A percentile compares a stretch with the other conserved stretches of the same genome.
Evolutionary conservation across 1,140 invertebrate species (phyloP).

Genomic region (Cyrtorhinus lividipennis): DNA sequence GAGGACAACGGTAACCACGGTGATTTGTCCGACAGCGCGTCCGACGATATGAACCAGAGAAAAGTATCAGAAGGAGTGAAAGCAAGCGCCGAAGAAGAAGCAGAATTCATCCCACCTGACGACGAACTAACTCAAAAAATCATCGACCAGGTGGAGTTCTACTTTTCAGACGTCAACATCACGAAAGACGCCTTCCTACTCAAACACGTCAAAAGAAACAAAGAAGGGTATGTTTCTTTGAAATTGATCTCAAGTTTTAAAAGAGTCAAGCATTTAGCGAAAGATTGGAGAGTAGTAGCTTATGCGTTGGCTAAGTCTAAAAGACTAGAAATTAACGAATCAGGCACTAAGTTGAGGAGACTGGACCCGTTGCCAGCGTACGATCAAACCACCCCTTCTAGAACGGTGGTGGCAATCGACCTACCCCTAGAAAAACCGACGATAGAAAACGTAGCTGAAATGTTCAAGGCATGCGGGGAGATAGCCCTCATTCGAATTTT

Average conservation of each 20-base stretch:
- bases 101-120: constrained; percentile 36
- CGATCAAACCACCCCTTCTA: constrained; percentile 78
- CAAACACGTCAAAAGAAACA: constrained; percentile 86
- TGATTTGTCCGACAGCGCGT: constrained; percentile 41
- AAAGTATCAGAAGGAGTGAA: constrained; percentile 16
- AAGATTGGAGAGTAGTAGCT: constrained; percentile 84
- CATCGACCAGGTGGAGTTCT: constrained; percentile 75
- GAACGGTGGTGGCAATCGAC: constrained; percentile 74
- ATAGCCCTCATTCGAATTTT: constrained; percentile 74
- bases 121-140: constrained; percentile 62
- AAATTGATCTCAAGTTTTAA: constrained; percentile 90
- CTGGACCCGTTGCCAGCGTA: constrained; percentile 70
- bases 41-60: constrained; percentile 18
- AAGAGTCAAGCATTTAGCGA: constrained; percentile 78
- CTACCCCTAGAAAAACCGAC: constrained; percentile 68
- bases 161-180: constrained; percentile 89
- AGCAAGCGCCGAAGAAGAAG: constrained; percentile 25
- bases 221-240: constrained; percentile 85
- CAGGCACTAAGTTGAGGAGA: constrained; percentile 78
- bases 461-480: constrained; percentile 75
- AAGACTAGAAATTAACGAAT: constrained; percentile 76
- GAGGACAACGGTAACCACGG: constrained; percentile 40
- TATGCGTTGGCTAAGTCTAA: constrained; percentile 60
- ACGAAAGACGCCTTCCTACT: constrained; percentile 87
- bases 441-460: constrained; percentile 73